phyloP scores from a whole-genome alignment of 2,113 vertebrate genomes.

The Oryzias celebensis region DNA sequence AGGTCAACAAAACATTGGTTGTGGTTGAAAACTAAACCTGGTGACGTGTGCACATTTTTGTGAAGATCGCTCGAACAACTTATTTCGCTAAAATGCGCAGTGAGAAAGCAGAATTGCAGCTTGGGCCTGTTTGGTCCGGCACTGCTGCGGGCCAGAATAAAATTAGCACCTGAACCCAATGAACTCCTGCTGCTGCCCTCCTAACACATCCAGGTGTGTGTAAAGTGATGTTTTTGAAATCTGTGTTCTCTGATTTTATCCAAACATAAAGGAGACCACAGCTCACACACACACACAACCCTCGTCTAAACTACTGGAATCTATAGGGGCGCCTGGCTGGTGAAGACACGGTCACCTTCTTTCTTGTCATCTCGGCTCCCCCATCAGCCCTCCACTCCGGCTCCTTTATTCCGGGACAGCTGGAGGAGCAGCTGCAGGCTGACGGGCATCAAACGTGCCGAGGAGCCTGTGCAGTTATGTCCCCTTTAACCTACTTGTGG shows the following conservation, averaged over 20 bases:
- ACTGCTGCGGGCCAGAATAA: background rate
- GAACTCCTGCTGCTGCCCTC: background rate
- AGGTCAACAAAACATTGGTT: too few species aligned
- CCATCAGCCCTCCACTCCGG: background rate
- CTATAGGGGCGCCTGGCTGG: conserved; percentile 35
- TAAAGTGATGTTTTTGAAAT: conserved; percentile 19
- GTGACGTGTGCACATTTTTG: too few species aligned
- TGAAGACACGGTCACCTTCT: conserved; percentile 51
- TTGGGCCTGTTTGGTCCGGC: too few species aligned
- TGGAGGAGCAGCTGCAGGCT: conserved; percentile 67
- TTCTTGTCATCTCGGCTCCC: conserved; percentile 10
- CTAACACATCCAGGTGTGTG: conserved; percentile 45
- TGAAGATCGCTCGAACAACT: too few species aligned
- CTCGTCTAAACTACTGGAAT: conserved; percentile 9
- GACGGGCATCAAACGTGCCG: conserved; percentile 51
- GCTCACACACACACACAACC: conserved; percentile 16
- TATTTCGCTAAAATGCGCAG: too few species aligned
- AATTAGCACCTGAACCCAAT: background rate
- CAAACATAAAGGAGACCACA: conserved; percentile 31
- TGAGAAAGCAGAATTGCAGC: too few species aligned
- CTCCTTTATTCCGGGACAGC: conserved; percentile 50
- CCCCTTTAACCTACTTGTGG: conserved; percentile 54
- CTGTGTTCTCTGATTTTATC: conserved; percentile 64
- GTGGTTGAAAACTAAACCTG: too few species aligned
- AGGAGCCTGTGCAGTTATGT: conserved; percentile 35